Conservation (phyloP, 2,113 vertebrate species). For the Fulmarus glacialis region DNA sequence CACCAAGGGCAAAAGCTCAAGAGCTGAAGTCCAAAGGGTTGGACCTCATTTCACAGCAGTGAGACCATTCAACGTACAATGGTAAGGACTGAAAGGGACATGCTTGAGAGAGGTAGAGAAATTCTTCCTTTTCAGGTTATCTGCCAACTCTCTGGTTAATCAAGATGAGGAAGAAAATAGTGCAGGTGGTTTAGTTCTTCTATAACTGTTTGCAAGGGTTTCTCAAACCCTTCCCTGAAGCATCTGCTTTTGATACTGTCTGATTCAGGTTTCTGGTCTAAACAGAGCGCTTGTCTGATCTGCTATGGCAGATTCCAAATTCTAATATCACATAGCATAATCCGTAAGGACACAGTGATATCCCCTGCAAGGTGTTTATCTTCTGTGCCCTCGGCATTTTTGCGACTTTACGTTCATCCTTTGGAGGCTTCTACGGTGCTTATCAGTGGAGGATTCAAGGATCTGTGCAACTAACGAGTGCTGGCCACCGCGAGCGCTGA, state of each 20-base stretch:
- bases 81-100: background rate
- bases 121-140: background rate
- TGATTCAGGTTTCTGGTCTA: background rate
- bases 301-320: background rate
- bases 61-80: rapidly evolving
- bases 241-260: background rate
- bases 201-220: background rate
- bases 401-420: background rate
- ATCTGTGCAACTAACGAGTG: background rate
- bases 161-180: background rate
- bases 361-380: background rate
- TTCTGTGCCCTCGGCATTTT: background rate
- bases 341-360: background rate
- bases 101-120: background rate
- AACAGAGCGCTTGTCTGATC: background rate
- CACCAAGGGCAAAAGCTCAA: background rate
- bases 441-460: background rate
- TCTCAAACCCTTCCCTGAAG: background rate
- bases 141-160: background rate
- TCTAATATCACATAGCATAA: background rate
- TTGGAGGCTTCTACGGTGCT: background rate
- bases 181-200: background rate
- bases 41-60: background rate
- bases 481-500: background rate
- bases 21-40: background rate